Conservation (phyloP, 2,797 vertebrate species). For the Alauda arvensis region DNA sequence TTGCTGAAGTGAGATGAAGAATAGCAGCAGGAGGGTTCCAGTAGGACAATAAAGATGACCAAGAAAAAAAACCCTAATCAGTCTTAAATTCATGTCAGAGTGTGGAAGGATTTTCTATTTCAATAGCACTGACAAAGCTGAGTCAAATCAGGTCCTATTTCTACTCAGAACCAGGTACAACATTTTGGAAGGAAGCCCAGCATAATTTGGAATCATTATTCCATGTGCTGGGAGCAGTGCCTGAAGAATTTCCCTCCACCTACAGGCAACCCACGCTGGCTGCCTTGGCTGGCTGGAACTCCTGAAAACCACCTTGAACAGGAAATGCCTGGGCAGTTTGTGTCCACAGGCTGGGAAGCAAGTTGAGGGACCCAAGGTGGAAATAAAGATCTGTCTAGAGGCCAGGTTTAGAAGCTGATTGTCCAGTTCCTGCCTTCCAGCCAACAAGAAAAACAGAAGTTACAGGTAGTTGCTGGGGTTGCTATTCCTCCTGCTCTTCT, state of each 20-base stretch:
- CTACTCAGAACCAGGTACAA: slow-evolving; percentile 27
- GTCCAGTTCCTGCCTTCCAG: slow-evolving; percentile 51
- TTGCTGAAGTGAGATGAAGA: not conserved
- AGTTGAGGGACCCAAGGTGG: slow-evolving; percentile 51
- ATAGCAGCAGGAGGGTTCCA: not conserved
- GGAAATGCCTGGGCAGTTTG: slow-evolving; percentile 68
- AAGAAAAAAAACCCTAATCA: not conserved
- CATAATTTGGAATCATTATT: slow-evolving; percentile 47
- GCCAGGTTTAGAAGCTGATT: slow-evolving; percentile 53
- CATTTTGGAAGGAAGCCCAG: slow-evolving; percentile 45
- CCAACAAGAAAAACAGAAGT: not conserved
- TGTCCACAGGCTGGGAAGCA: slow-evolving; percentile 57
- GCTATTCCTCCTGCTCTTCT: not conserved
- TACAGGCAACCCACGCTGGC: slow-evolving; percentile 62
- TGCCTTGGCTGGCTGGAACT: slow-evolving; percentile 49
- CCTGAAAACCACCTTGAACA: slow-evolving; percentile 67
- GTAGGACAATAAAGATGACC: not conserved
- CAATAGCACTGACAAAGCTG: slow-evolving; percentile 4
- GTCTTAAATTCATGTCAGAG: not conserved
- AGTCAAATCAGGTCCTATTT: slow-evolving; percentile 34
- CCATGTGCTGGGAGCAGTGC: slow-evolving; percentile 57
- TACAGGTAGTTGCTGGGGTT: not conserved
- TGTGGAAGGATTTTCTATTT: not conserved
- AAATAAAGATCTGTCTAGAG: slow-evolving; percentile 52
- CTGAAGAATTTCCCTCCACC: slow-evolving; percentile 69